A percentile compares a stretch with the other conserved stretches of the same genome.
Conservation (phyloP, 2,888 invertebrate genomes). For the Anoncus sp. region DNA sequence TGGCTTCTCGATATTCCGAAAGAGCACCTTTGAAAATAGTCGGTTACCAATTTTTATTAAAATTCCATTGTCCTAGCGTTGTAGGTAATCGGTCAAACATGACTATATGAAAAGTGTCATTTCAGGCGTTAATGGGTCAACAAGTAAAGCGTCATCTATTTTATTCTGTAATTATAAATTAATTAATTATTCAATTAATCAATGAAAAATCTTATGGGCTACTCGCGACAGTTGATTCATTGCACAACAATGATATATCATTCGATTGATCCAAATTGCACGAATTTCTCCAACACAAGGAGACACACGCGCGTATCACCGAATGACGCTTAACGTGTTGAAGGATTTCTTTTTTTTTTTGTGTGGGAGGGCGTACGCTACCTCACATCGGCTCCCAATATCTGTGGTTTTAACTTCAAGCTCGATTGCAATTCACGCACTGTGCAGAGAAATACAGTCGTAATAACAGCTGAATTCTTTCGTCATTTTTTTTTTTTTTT, state of each 20-base stretch:
- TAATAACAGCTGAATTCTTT: constrained; percentile 46
- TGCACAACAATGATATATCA: background rate
- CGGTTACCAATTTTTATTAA: too few relatives aligned
- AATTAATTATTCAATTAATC: background rate
- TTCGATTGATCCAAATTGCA: constrained; percentile 48
- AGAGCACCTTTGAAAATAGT: too few relatives aligned
- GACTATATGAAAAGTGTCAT: too few relatives aligned
- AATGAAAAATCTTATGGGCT: constrained; percentile 1
- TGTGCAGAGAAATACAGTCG: constrained; percentile 72
- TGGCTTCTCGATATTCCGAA: too few relatives aligned
- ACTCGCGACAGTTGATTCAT: constrained; percentile 9
- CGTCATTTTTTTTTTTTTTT: constrained; percentile 22
- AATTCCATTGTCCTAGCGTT: too few relatives aligned
- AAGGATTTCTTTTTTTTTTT: constrained; percentile 39
- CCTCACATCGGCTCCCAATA: constrained; percentile 72
- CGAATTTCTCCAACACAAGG: constrained; percentile 27
- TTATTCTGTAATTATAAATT: constrained; percentile 14
- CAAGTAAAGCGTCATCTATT: constrained; percentile 65
- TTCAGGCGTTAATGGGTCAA: constrained; percentile 50
- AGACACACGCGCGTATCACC: constrained; percentile 18
- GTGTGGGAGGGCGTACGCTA: constrained; percentile 58
- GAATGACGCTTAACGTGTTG: constrained; percentile 71
- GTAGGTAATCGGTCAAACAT: too few relatives aligned
- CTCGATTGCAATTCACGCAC: constrained; percentile 77
- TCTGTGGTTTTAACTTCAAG: constrained; percentile 73